Conservation (phyloP, 1,140 invertebrate species). For the Pachyrhynchus sulphureomaculatus region DNA sequence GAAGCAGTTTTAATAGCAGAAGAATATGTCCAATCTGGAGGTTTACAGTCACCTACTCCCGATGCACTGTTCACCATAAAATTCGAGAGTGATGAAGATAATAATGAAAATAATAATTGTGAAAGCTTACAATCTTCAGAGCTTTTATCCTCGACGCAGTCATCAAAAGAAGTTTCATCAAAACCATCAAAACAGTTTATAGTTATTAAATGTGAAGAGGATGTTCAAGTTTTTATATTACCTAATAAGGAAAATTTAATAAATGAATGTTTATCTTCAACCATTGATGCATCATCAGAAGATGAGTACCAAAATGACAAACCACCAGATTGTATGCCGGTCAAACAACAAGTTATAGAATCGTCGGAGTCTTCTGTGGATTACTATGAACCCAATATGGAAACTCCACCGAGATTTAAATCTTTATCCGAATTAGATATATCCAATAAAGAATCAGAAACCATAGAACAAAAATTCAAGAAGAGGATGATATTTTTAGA, state of each 20-base stretch:
- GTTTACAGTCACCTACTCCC: conserved; percentile 10
- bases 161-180: not conserved
- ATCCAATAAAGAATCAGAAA: too few relatives aligned
- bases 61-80: conserved; percentile 15
- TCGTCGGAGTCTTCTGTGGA: not conserved
- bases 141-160: not conserved
- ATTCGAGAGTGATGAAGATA: too few relatives aligned
- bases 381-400: conserved; percentile 6
- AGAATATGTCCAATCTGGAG: conserved; percentile 31
- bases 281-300: not conserved
- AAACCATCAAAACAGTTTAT: not conserved
- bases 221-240: conserved; percentile 7
- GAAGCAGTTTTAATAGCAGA: conserved; percentile 32
- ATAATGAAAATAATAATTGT: not conserved
- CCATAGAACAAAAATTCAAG: too few relatives aligned
- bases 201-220: not conserved
- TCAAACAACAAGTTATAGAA: not conserved
- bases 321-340: not conserved
- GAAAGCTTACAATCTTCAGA: not conserved
- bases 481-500: too few relatives aligned
- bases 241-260: not conserved
- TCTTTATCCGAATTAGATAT: not conserved
- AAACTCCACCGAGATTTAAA: conserved; percentile 12
- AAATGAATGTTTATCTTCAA: conserved; percentile 7
- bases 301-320: not conserved